These are phyloP conservation scores for Batillaria attramentaria DNA, from an alignment of 1,140 invertebrate genomes.

Conservation along the genomic window DNA sequence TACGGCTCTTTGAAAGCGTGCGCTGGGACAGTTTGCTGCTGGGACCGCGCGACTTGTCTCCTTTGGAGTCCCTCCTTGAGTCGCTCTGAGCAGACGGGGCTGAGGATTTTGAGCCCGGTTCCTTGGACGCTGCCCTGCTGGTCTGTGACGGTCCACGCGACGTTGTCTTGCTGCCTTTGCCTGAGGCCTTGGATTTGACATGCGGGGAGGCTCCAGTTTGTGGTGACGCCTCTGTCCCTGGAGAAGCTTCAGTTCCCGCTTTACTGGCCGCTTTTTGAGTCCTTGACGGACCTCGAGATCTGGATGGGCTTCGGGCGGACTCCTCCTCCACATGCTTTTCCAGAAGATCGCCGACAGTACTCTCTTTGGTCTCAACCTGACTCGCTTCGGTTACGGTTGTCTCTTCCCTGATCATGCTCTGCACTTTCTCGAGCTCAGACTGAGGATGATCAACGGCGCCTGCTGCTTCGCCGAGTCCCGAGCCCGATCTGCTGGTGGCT, in stretches of 20 bases:
- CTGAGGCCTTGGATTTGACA: background rate
- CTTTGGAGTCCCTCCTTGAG: background rate
- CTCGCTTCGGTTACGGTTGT: background rate
- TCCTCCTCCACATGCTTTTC: background rate
- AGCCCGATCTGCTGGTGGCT: conserved; percentile 10
- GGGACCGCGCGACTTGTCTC: background rate
- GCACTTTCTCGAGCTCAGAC: background rate
- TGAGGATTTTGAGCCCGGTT: background rate
- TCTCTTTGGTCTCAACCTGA: background rate
- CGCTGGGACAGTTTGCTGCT: conserved; percentile 26
- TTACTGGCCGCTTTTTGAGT: conserved; percentile 9
- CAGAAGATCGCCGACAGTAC: background rate
- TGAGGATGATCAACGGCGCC: background rate
- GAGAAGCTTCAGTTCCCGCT: background rate
- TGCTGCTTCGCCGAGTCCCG: background rate
- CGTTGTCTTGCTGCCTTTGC: background rate
- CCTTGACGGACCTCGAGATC: background rate
- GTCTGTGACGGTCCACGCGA: background rate
- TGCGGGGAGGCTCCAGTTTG: background rate
- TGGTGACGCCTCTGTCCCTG: too few relatives aligned
- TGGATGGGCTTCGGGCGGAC: background rate
- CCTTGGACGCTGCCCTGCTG: background rate
- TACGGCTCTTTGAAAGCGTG: background rate
- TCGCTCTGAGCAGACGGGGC: background rate
- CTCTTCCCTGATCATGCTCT: conserved; percentile 23